phyloP scores from a whole-genome alignment of 2,888 invertebrate species.

The Caradrina kadenii region DNA sequence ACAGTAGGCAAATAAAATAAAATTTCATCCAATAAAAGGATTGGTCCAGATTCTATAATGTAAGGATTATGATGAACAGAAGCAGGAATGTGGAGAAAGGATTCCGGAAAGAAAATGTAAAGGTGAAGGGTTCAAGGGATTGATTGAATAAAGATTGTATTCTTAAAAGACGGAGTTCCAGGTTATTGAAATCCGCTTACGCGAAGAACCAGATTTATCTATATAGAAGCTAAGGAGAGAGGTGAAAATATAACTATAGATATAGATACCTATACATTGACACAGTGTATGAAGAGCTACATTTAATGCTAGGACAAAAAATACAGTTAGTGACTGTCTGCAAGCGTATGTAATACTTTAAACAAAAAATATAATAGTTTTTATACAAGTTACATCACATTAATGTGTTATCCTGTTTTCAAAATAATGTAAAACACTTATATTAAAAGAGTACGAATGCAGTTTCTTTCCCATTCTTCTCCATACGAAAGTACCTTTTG shows the following conservation, averaged over 20 bases:
- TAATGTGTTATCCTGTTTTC: too few relatives aligned
- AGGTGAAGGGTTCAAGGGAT: conserved; percentile 44
- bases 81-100: conserved; percentile 36
- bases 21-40: conserved; percentile 22
- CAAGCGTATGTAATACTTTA: too few relatives aligned
- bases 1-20: conserved; percentile 7
- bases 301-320: background rate
- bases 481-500: too few relatives aligned
- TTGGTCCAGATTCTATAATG: conserved; percentile 22
- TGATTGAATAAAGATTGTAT: conserved; percentile 56
- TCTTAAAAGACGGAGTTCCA: conserved; percentile 44
- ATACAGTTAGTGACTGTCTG: background rate
- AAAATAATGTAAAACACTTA: too few relatives aligned
- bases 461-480: too few relatives aligned
- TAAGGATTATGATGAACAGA: conserved; percentile 44
- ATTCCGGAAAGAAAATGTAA: conserved; percentile 40
- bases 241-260: background rate
- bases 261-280: background rate
- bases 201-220: conserved; percentile 15
- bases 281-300: background rate
- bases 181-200: conserved; percentile 53
- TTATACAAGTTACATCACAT: too few relatives aligned
- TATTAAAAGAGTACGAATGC: too few relatives aligned
- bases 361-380: too few relatives aligned
- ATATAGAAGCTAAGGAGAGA: conserved; percentile 4